These are phyloP conservation scores for Vanessa tameamea DNA, from an alignment of 1,140 invertebrate species.

Conservation along the genomic window DNA sequence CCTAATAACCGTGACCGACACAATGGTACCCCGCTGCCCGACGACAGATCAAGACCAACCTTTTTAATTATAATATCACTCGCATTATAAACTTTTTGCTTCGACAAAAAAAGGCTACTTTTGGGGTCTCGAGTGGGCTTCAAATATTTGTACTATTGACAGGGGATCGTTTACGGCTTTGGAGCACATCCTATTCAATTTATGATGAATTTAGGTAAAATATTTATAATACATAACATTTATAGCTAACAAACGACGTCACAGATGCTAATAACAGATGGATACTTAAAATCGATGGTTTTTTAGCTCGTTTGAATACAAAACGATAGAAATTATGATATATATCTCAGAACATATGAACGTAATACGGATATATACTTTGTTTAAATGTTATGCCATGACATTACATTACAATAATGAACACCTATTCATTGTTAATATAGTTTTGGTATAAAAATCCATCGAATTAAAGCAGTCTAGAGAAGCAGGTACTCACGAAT, in stretches of 20 bases:
- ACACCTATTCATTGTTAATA: not conserved
- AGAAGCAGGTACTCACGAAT: conserved; percentile 95
- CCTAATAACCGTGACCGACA: conserved; percentile 67
- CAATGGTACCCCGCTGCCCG: conserved; percentile 66
- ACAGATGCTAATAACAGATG: conserved; percentile 5
- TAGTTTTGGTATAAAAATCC: conserved; percentile 20
- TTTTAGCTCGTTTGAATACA: not conserved
- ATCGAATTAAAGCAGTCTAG: conserved; percentile 37
- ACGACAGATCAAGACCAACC: conserved; percentile 61
- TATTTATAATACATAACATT: conserved; percentile 4
- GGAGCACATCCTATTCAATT: conserved; percentile 26
- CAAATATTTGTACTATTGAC: conserved; percentile 33
- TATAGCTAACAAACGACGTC: conserved; percentile 20
- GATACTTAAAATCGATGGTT: conserved; percentile 13
- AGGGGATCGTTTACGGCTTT: conserved; percentile 32
- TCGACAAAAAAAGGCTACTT: conserved; percentile 65
- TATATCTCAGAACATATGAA: not conserved
- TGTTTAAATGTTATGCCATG: too few species aligned
- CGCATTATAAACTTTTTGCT: conserved; percentile 75
- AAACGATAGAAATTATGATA: too few species aligned
- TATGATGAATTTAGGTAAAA: conserved; percentile 1
- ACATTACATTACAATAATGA: too few species aligned
- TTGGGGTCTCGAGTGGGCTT: conserved; percentile 43
- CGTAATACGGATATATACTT: too few species aligned
- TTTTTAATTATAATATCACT: conserved; percentile 80